Conservation (phyloP, 2,888 invertebrate genomes). For the Spialia ferax region DNA sequence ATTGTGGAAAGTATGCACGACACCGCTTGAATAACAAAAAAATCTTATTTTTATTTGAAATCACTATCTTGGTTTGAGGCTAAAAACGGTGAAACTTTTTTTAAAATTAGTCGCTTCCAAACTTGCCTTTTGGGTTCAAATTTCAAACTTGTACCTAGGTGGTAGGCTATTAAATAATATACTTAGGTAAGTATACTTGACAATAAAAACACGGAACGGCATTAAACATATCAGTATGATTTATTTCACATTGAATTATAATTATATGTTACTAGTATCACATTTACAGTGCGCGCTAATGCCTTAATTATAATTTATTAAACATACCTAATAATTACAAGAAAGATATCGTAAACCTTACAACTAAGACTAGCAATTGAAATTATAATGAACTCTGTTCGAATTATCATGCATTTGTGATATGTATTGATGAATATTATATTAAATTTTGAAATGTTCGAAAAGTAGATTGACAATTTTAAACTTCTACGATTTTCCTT, state of each 20-base stretch:
- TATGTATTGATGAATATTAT: slow-evolving; percentile 65
- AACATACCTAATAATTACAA: slow-evolving; percentile 35
- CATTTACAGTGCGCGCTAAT: slow-evolving; percentile 78
- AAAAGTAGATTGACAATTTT: slow-evolving; percentile 46
- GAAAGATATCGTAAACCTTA: slow-evolving; percentile 62
- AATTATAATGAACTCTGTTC: slow-evolving; percentile 72
- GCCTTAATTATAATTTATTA: slow-evolving; percentile 41
- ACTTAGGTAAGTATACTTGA: too few relatives aligned
- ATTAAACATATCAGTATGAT: slow-evolving; percentile 38
- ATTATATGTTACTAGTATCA: slow-evolving; percentile 80
- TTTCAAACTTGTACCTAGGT: too few relatives aligned
- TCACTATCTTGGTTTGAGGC: too few relatives aligned
- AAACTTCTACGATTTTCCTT: slow-evolving; percentile 83
- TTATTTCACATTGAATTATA: slow-evolving; percentile 64
- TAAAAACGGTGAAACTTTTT: too few relatives aligned
- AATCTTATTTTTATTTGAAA: too few relatives aligned
- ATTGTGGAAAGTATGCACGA: too few relatives aligned
- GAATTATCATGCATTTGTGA: slow-evolving; percentile 74
- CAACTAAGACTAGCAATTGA: slow-evolving; percentile 80
- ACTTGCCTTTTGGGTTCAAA: too few relatives aligned
- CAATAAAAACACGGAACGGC: background rate
- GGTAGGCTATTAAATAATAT: too few relatives aligned
- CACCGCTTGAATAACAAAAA: too few relatives aligned
- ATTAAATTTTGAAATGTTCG: slow-evolving; percentile 43
- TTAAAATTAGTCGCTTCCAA: too few relatives aligned